Evolutionary conservation across 2,888 invertebrate species (phyloP), one percentile per base, ranked within the genome.

Genomic region (Argynnis bischoffii): DNA sequence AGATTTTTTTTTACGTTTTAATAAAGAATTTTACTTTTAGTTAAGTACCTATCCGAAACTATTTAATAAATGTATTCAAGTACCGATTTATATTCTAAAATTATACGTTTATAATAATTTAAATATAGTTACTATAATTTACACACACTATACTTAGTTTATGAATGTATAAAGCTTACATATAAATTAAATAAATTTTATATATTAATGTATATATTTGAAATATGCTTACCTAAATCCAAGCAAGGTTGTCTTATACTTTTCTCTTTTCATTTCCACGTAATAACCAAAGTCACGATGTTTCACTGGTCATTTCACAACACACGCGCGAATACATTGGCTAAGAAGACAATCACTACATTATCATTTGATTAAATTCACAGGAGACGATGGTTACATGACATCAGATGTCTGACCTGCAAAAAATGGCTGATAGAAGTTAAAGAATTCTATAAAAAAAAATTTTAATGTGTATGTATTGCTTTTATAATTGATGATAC

Each of bases 251-350:
- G 77, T 81, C 89, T 90, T 92, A 80, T 91, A 91, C 87, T 92
- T 92, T 92, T 91, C 92, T 86, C 90, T 92, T 92, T 92, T 91
- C 92, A 92, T 92, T 85, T 90, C 92, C 88, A 87, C 85, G 83
- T 76, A 81, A 82, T 81, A 76, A 77, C 74, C 73, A 80, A 61
- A 76, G 77, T 80, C 75, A 75, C 79, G 75, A 74, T 69, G 79
- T 81, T 83, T 80, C 85, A 88, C 86, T 81, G 83, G 81, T 82
- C 85, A 86, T 89, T 81, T 83, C 87, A 88, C 86, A 84, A 82
- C 77, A 69, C 76, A 73, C 72, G 70, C 67, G 67, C 79, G 8
- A 68, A 47, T 67, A 61, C 60, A 66, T 57, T 64, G 48, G 55
- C 21, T 53, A 69, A 66, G 66, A 60, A 48, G 64, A 64, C 60